Evolutionary conservation across 2,113 vertebrate genomes (phyloP).

Genomic region (Chlorodrepanis virens): DNA sequence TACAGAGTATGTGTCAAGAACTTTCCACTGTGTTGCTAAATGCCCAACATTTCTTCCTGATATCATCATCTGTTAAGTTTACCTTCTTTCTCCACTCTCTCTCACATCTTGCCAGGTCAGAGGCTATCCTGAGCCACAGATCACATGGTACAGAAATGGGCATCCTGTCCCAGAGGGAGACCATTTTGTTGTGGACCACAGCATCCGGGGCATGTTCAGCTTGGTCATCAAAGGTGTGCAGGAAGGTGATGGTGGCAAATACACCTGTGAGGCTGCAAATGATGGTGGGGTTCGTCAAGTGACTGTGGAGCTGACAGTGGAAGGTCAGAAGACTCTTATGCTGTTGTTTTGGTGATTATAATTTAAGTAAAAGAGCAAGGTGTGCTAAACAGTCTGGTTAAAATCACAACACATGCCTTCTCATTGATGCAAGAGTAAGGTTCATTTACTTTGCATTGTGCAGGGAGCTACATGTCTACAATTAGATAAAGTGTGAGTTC

Average conservation of each 20-base stretch:
- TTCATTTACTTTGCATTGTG: not conserved
- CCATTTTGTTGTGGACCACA: constrained; percentile 66
- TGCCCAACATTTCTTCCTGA: constrained; percentile 53
- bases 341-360: not conserved
- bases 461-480: not conserved
- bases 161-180: constrained; percentile 75
- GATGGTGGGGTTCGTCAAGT: constrained; percentile 83
- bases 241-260: constrained; percentile 82
- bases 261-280: constrained; percentile 87
- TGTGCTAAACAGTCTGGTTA: not conserved
- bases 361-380: not conserved
- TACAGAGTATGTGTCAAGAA: not conserved
- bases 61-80: constrained; percentile 15
- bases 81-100: not conserved
- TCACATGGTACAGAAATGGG: constrained; percentile 88
- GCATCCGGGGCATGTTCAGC: constrained; percentile 83
- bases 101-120: constrained; percentile 76
- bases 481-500: not conserved
- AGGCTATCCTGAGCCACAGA: constrained; percentile 85
- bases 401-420: not conserved
- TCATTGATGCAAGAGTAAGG: not conserved
- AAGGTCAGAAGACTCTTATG: constrained; percentile 70
- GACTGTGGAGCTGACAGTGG: constrained; percentile 86
- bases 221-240: constrained; percentile 77
- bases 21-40: constrained; percentile 51